A percentile compares a stretch with the other conserved stretches of the same genome.
Evolutionary conservation across 2,797 vertebrate genomes (phyloP).

Genomic region (Pelodytes ibericus): DNA sequence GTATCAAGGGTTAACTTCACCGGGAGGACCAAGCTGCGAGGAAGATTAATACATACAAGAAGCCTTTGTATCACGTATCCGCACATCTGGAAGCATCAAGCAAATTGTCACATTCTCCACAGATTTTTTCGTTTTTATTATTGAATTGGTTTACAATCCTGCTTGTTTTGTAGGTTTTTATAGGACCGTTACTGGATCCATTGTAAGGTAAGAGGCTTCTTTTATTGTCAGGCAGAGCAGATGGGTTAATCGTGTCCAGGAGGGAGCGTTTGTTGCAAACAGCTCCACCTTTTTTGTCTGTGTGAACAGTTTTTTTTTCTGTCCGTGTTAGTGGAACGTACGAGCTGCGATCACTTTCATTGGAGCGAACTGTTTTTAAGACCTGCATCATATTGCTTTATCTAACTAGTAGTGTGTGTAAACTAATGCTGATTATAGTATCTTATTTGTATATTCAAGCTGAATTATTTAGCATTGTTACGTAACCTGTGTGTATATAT

Average conservation of each 20-base stretch:
- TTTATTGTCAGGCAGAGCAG: not conserved
- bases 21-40: slow-evolving; percentile 7
- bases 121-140: not conserved
- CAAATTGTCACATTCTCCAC: too few relatives aligned
- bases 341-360: not conserved
- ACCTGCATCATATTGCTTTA: not conserved
- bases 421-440: too few relatives aligned
- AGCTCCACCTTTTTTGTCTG: slow-evolving; percentile 33
- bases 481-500: too few relatives aligned
- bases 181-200: slow-evolving; percentile 6
- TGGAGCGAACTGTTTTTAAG: not conserved
- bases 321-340: not conserved
- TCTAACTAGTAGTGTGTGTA: not conserved
- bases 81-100: slow-evolving; percentile 15
- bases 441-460: too few relatives aligned
- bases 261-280: not conserved
- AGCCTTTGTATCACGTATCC: not conserved
- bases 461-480: too few relatives aligned
- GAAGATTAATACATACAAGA: not conserved
- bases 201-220: slow-evolving; percentile 27
- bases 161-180: not conserved
- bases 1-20: slow-evolving; percentile 16
- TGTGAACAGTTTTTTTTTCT: not conserved
- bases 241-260: not conserved
- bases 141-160: not conserved